Base-by-base conservation (phyloP, 2,113 vertebrate genomes). In the Thalassoma bifasciatum region DNA sequence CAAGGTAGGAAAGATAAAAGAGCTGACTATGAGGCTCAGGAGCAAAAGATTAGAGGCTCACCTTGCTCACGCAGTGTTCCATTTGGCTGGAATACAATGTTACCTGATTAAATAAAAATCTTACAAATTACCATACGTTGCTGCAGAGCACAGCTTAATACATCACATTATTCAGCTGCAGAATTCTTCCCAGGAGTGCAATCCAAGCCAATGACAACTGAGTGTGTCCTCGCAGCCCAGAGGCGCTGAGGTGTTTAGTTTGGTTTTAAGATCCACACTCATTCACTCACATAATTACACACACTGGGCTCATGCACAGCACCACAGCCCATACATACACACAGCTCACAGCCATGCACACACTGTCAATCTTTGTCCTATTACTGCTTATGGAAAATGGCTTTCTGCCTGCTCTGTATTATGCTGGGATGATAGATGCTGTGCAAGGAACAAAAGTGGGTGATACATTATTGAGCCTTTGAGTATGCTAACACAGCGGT, bases 391-490 rank as follows among this genome's bases (percentile, higher is more conserved):
- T 78, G 78, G 79, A 88, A 82, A 88, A 83, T 75, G 63, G 77
- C 74, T 89, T 82, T 83, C 58, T 52, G 57, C 63, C 84, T 78
- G 12, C 61, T 81, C 69, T 66, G 79, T 75, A 71, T 84, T 84
- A 88, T 66, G 59, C 67, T 42, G 51, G 72, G 69, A 86, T 90
- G 90, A 89, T 86, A 87, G 87, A 91, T 90, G 85, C 79, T 77
- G 73, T 64, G 79, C 77, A 70, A 90, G 79, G 71, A 87, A 88
- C 81, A 85, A 90, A 89, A 89, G 79, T 67, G 72, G 82, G 68
- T 88, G 88, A 89, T 90, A 77, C 81, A 89, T 91, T 89, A 90
- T 89, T 86, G 85, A 89, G 88, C 64, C 65, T 82, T 69, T 63
- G 76, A 82, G 79, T 73, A 76, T 81, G 72, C 74, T 66, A 85